Percentiles rank a stretch among this genome's conserved stretches.
Evolutionary conservation across 2,113 vertebrate species (phyloP).

Genomic region (Oncorhynchus clarkii): DNA sequence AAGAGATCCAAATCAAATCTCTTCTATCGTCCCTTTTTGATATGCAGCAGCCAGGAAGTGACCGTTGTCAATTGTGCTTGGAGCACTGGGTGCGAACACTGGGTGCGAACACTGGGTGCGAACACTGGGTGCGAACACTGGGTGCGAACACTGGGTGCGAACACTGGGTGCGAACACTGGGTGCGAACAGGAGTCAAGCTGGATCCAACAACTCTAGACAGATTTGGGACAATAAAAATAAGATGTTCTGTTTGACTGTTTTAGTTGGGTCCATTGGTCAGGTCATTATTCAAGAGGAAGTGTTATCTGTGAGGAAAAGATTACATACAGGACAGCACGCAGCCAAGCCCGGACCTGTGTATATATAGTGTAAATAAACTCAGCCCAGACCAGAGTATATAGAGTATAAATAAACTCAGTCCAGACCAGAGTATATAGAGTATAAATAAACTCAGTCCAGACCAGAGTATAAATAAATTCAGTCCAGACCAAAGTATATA

Average conservation of each 20-base stretch:
- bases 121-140: not conserved
- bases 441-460: not conserved
- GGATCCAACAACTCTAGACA: constrained; percentile 20
- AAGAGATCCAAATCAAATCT: too few species aligned
- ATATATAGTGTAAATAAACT: too few species aligned
- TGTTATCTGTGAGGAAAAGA: constrained; percentile 32
- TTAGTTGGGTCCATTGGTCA: constrained; percentile 39
- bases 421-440: not conserved
- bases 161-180: not conserved
- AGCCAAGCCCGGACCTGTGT: too few species aligned
- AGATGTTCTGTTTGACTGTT: constrained; percentile 21
- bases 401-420: not conserved
- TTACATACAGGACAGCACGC: not conserved
- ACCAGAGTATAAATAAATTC: not conserved
- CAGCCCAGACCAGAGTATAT: not conserved
- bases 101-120: too few species aligned
- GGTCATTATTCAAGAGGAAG: constrained; percentile 51
- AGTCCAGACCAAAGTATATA: not conserved
- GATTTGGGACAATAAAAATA: constrained; percentile 60
- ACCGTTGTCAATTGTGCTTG: not conserved
- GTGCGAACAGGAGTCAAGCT: not conserved
- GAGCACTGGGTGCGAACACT: not conserved
- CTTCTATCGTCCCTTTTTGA: not conserved
- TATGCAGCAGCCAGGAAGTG: not conserved
- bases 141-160: not conserved